Percentiles rank a stretch among this genome's conserved stretches.
phyloP scores from a whole-genome alignment of 2,113 vertebrate genomes.

The Astur gentilis region DNA sequence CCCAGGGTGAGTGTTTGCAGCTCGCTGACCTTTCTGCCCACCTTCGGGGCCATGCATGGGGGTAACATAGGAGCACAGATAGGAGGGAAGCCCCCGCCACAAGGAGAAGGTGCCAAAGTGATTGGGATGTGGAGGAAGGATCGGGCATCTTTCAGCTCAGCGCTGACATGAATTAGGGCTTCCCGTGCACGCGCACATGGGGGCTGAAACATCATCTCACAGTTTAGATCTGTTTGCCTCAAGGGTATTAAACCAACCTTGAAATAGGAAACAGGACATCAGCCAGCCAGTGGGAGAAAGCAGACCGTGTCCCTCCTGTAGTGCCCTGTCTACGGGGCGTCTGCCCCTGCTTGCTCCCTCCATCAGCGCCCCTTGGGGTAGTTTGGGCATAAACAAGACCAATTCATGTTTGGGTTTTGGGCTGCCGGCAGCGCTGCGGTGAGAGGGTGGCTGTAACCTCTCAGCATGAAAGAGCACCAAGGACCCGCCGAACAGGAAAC shows the following conservation, averaged over 20 bases:
- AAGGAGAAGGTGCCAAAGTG: neutral
- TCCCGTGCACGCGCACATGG: neutral
- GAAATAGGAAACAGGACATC: neutral
- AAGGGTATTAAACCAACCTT: neutral
- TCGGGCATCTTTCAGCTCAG: neutral
- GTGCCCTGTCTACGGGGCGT: neutral
- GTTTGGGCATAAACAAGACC: neutral
- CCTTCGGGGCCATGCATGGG: neutral
- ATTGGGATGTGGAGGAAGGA: neutral
- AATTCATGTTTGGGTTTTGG: neutral
- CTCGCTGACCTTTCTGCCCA: rapidly evolving
- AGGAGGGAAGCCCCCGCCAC: rapidly evolving
- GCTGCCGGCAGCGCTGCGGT: rapidly evolving
- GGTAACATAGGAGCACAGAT: neutral
- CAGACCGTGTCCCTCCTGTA: neutral
- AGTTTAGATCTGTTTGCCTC: neutral
- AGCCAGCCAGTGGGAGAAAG: neutral
- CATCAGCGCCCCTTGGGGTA: neutral
- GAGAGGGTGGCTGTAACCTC: neutral
- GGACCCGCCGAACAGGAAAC: rapidly evolving
- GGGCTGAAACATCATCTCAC: neutral
- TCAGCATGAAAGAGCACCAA: rapidly evolving
- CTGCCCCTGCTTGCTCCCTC: neutral
- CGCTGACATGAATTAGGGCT: neutral
- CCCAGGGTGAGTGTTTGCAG: neutral